Base-by-base conservation (phyloP, 2,113 vertebrate genomes). In the Lagopus muta region DNA sequence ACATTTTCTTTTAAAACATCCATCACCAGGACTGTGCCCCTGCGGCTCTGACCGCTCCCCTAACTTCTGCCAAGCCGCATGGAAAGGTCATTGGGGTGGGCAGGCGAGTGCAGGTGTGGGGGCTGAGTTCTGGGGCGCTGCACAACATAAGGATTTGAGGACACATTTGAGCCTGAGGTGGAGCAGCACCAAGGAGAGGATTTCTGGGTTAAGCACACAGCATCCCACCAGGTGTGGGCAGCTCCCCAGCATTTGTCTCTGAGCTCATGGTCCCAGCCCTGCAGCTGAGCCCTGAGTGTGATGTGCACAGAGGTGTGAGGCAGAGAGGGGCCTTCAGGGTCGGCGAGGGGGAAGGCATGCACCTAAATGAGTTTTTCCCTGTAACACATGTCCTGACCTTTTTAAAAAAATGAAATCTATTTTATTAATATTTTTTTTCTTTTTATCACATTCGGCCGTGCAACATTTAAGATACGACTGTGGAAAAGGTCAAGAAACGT, bases 341-440 rank as follows among this genome's bases (percentile, higher is more conserved):
- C 75, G 16, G 25, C 6, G 48, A 89, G 48, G 75, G 36, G 5
- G 77, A 77, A 57, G 76, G 73, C 75, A 75, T 65, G 71, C 82
- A 83, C 89, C 50, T 77, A 69, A 97, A 97, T 98, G 97, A 98
- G 94, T 95, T 98, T 98, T 97, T 96, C 80, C 42, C 87, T 88
- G 71, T 93, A 97, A 98, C 97, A 97, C 92, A 40, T 96, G 97
- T 97, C 92, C 95, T 98, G 97, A 98, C 98, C 97, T 98, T 98
- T 95, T 97, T 97, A 94, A 21, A 91, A 92, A 91, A 96, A 96
- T 97, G 96, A 97, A 97, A 97, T 96, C 96, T 90, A 89, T 97
- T 97, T 97, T 97, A 97, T 97, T 98, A 97, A 96, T 97, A 96
- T 97, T 97, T 97, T 96, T 97, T 97, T 96, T 96, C 94, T 96